Evolutionary conservation across 2,888 invertebrate genomes (phyloP).

Genomic region (Steinernema scapterisci): DNA sequence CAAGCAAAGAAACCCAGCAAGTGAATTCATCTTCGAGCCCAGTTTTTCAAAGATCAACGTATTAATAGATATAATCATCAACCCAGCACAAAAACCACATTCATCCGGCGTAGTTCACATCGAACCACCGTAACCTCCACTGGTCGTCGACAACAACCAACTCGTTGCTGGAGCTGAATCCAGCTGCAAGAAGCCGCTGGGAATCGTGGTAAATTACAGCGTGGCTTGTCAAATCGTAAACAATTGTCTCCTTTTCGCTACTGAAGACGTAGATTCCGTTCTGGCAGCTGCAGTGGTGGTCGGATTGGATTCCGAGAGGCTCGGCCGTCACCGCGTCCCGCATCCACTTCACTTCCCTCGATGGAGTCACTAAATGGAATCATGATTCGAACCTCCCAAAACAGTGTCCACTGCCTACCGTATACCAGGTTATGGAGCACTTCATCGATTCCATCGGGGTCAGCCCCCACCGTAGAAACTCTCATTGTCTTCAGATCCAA

Average conservation of each 20-base stretch:
- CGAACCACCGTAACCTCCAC: conserved; percentile 11
- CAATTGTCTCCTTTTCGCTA: conserved; percentile 16
- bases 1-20: too few species aligned
- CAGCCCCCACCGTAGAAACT: conserved; percentile 39
- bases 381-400: too few species aligned
- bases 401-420: conserved; percentile 1
- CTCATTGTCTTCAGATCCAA: conserved; percentile 37
- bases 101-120: conserved; percentile 15
- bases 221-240: conserved; percentile 7
- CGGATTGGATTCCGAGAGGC: conserved; percentile 15
- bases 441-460: conserved; percentile 44
- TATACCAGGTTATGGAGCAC: conserved; percentile 24
- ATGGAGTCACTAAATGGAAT: not conserved
- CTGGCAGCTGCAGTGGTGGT: conserved; percentile 17
- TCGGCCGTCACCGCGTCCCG: conserved; percentile 18
- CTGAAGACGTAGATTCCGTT: not conserved
- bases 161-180: conserved; percentile 19
- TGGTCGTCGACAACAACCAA: conserved; percentile 22
- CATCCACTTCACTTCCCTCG: conserved; percentile 15
- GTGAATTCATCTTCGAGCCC: too few species aligned
- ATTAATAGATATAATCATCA: too few species aligned
- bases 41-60: too few species aligned
- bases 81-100: too few species aligned
- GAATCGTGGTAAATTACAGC: conserved; percentile 20
- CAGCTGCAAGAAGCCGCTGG: conserved; percentile 10